A percentile compares a stretch with the other conserved stretches of the same genome.
These are phyloP conservation scores for Lethenteron camtschaticum DNA, from an alignment of 2,113 vertebrate species.

Conservation along the genomic window DNA sequence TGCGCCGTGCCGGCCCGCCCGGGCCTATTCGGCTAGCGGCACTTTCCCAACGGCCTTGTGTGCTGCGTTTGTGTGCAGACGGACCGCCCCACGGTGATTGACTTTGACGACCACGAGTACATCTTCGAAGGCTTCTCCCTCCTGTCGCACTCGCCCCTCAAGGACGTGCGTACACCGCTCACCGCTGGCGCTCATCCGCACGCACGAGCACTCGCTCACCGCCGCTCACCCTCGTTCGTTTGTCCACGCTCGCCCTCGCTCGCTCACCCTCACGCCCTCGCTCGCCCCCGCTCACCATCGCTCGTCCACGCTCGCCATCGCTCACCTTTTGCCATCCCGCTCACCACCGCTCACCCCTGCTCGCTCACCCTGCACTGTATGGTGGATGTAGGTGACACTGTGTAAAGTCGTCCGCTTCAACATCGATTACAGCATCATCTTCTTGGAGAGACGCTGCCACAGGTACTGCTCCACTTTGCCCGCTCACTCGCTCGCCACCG, in stretches of 20 bases:
- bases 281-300: background rate
- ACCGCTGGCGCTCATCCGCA: background rate
- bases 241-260: background rate
- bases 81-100: constrained; percentile 80
- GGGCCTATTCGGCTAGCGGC: too few relatives aligned
- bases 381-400: constrained; percentile 54
- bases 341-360: background rate
- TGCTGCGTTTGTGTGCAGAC: constrained; percentile 34
- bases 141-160: constrained; percentile 72
- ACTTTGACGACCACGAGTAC: constrained; percentile 95
- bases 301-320: background rate
- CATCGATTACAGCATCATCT: constrained; percentile 99
- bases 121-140: constrained; percentile 97
- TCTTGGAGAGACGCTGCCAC: constrained; percentile 97
- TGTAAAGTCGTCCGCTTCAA: constrained; percentile 98
- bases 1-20: too few relatives aligned
- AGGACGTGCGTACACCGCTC: constrained; percentile 37
- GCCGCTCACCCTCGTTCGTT: background rate
- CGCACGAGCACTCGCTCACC: background rate
- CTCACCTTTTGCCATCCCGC: background rate
- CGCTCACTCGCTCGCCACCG: too few relatives aligned
- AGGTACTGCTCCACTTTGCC: constrained; percentile 35
- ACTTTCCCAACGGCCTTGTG: background rate
- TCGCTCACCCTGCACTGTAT: background rate
- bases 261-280: background rate